phyloP scores from a whole-genome alignment of 1,140 invertebrate species.

The Micrasema longulum region DNA sequence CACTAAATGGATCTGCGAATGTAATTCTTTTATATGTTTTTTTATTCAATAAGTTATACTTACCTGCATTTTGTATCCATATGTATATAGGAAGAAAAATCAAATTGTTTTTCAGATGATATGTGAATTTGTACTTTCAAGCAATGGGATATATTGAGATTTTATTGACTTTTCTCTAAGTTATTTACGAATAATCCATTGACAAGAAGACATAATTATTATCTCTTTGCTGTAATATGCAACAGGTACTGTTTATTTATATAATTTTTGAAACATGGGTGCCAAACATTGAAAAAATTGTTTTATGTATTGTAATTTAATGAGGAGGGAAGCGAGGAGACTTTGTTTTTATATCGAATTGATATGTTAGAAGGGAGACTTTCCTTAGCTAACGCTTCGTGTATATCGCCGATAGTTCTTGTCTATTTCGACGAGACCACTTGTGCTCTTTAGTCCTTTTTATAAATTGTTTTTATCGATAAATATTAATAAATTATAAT shows the following conservation, averaged over 20 bases:
- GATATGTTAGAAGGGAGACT: conserved; percentile 33
- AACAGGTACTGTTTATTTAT: conserved; percentile 47
- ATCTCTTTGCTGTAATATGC: conserved; percentile 11
- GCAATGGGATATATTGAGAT: conserved; percentile 21
- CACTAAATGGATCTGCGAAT: conserved; percentile 13
- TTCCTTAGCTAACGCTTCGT: conserved; percentile 39
- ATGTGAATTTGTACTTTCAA: conserved; percentile 19
- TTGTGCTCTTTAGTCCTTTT: conserved; percentile 51
- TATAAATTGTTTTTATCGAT: conserved; percentile 51
- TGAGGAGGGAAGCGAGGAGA: conserved; percentile 46
- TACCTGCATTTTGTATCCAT: conserved; percentile 27
- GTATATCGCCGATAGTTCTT: conserved; percentile 53
- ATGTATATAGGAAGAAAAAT: conserved; percentile 35
- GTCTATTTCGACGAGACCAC: conserved; percentile 44
- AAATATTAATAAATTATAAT: conserved; percentile 43
- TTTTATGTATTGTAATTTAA: conserved; percentile 48
- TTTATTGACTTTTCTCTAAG: conserved; percentile 6
- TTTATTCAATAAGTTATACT: no score
- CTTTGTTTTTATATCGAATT: conserved; percentile 43
- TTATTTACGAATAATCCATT: conserved; percentile 6
- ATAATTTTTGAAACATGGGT: conserved; percentile 52
- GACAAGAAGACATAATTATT: conserved; percentile 4
- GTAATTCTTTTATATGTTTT: background rate
- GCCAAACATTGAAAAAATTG: conserved; percentile 51
- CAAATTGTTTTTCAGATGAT: conserved; percentile 30